Conservation (phyloP, 2,113 vertebrate genomes). For the Lepisosteus oculatus region DNA sequence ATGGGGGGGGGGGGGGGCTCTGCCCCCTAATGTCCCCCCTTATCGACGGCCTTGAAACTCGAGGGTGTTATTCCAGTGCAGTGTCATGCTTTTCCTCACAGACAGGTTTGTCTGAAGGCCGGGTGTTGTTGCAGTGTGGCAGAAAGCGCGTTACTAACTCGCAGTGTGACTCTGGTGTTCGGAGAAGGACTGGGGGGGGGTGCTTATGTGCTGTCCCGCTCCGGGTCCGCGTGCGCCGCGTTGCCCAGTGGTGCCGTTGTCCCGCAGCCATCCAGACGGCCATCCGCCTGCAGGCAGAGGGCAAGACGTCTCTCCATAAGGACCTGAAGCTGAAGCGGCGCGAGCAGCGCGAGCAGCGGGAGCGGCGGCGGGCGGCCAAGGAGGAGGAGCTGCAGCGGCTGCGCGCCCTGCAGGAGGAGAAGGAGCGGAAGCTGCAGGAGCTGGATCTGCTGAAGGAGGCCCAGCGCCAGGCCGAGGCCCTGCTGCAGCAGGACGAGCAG, state of each 20-base stretch:
- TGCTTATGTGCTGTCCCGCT: too few relatives aligned
- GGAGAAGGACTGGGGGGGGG: too few relatives aligned
- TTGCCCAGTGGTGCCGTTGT: not conserved
- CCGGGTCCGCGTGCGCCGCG: too few relatives aligned
- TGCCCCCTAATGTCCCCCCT: too few relatives aligned
- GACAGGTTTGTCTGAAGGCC: too few relatives aligned
- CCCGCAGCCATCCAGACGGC: slow-evolving; percentile 84
- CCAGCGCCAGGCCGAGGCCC: slow-evolving; percentile 79
- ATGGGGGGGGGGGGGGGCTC: too few relatives aligned
- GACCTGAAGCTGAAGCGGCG: slow-evolving; percentile 86
- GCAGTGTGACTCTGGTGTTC: too few relatives aligned
- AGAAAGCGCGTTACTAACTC: too few relatives aligned
- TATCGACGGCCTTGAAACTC: too few relatives aligned
- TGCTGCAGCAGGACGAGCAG: slow-evolving; percentile 82
- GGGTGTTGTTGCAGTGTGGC: too few relatives aligned
- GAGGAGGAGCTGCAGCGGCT: slow-evolving; percentile 84
- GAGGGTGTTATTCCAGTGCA: too few relatives aligned
- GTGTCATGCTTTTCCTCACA: too few relatives aligned
- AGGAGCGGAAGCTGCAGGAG: slow-evolving; percentile 84
- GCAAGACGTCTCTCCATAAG: slow-evolving; percentile 86
- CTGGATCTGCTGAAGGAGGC: slow-evolving; percentile 89
- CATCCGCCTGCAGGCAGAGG: slow-evolving; percentile 81
- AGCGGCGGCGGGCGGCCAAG: slow-evolving; percentile 73
- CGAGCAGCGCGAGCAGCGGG: slow-evolving; percentile 83
- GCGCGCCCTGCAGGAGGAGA: slow-evolving; percentile 86